Evolutionary conservation across 2,888 invertebrate species (phyloP).

Genomic region (Platerodrilus igneus): DNA sequence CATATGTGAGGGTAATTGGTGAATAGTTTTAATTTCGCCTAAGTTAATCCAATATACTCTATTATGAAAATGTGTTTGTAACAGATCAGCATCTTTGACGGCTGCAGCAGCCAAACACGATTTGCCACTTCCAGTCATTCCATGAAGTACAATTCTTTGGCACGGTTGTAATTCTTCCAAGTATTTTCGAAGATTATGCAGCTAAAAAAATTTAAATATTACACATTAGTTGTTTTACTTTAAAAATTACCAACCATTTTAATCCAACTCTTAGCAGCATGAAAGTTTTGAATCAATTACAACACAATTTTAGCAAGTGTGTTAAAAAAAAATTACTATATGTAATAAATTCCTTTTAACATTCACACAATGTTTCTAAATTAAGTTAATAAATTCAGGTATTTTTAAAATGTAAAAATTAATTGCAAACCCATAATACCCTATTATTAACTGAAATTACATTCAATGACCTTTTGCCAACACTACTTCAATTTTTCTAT

Average conservation of each 20-base stretch:
- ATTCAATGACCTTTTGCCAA: no score
- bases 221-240: background rate
- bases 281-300: no score
- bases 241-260: slow-evolving; percentile 24
- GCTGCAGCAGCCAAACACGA: slow-evolving; percentile 61
- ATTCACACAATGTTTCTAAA: no score
- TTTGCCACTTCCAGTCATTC: slow-evolving; percentile 75
- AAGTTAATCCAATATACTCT: slow-evolving; percentile 57
- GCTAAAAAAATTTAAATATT: slow-evolving; percentile 40
- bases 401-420: no score
- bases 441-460: no score
- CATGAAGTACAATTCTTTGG: slow-evolving; percentile 61
- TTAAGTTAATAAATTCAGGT: no score
- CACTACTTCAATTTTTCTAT: no score
- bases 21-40: slow-evolving; percentile 42
- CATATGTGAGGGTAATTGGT: slow-evolving; percentile 27
- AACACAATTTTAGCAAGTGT: no score
- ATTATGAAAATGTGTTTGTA: slow-evolving; percentile 53
- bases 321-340: slow-evolving; percentile 4
- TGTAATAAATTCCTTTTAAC: background rate
- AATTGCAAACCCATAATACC: no score
- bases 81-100: slow-evolving; percentile 50
- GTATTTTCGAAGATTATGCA: slow-evolving; percentile 49
- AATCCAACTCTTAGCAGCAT: slow-evolving; percentile 26
- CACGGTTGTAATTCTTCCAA: slow-evolving; percentile 51